Percentiles rank a stretch among this genome's conserved stretches.
phyloP scores from a whole-genome alignment of 2,888 invertebrate genomes.

The Hymenopus coronatus region DNA sequence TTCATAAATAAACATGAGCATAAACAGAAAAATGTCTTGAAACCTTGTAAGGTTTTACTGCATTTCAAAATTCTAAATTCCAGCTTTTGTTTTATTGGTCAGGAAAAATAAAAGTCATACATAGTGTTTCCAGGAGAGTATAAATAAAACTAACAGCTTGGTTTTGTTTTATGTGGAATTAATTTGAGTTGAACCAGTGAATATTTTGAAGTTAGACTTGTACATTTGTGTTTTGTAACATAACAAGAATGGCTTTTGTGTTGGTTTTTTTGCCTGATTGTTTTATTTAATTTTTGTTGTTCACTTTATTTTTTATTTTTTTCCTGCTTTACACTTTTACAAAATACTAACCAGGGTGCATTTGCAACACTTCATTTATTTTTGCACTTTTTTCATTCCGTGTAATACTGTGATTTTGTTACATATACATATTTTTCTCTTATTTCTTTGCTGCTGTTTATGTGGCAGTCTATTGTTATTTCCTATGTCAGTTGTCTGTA shows the following conservation, averaged over 20 bases:
- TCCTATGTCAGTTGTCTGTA: background rate
- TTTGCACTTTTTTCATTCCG: constrained; percentile 14
- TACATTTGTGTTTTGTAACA: background rate
- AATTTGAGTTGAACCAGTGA: background rate
- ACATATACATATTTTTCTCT: constrained; percentile 17
- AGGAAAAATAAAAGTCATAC: too few relatives aligned
- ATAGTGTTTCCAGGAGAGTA: too few relatives aligned
- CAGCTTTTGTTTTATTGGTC: too few relatives aligned
- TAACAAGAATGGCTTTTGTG: background rate
- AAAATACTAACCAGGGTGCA: constrained; percentile 48
- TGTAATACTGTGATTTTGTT: constrained; percentile 22
- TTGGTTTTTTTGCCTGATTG: background rate
- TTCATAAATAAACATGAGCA: too few relatives aligned
- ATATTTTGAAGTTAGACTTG: background rate
- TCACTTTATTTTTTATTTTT: constrained; percentile 2
- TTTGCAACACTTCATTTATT: constrained; percentile 46
- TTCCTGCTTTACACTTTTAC: constrained; percentile 30
- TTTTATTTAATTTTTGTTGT: background rate
- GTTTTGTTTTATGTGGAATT: background rate
- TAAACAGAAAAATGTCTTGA: too few relatives aligned
- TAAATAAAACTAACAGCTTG: background rate
- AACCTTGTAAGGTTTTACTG: too few relatives aligned
- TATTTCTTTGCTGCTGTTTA: constrained; percentile 16
- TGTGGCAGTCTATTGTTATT: constrained; percentile 7
- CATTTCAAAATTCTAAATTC: too few relatives aligned